Evolutionary conservation across 2,797 vertebrate genomes (phyloP).

Genomic region (Oophaga sylvatica): DNA sequence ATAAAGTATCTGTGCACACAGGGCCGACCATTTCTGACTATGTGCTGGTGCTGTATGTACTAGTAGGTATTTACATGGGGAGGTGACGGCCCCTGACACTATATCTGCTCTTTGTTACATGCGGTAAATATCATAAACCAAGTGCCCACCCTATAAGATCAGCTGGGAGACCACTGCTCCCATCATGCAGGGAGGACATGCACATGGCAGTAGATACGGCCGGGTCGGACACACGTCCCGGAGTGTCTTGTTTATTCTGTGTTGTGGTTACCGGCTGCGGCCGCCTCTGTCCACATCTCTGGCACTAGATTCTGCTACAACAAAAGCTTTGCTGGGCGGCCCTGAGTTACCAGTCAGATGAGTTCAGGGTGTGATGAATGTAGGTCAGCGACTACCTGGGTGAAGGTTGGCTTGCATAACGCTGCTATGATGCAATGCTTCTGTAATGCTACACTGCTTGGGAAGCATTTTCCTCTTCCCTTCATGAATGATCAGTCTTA

Average conservation of each 20-base stretch:
- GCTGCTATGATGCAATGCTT: neutral
- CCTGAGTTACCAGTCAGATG: neutral
- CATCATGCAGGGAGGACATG: neutral
- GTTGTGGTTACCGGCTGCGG: constrained; percentile 1
- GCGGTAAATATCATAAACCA: no score
- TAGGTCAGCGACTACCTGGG: neutral
- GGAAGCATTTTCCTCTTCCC: neutral
- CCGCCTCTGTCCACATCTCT: neutral
- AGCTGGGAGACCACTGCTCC: neutral
- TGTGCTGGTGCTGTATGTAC: no score
- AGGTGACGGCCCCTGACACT: no score
- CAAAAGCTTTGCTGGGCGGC: neutral
- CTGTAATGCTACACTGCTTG: neutral
- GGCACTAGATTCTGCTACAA: neutral
- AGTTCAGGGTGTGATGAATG: neutral
- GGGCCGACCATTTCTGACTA: no score
- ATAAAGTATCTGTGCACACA: no score
- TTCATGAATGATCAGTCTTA: neutral
- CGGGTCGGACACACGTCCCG: neutral
- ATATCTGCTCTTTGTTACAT: no score
- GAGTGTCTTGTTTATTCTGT: neutral
- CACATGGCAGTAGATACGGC: neutral
- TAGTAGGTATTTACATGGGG: no score
- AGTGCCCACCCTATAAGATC: no score
- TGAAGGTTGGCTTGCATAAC: neutral